A percentile compares a stretch with the other conserved stretches of the same genome.
Conservation (phyloP, 2,113 vertebrate species). For the Felis catus region F.catus_Fca126_mat1.0 CM031424.1:61913501-61914000, state of each 20-base stretch:
- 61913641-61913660: neutral
- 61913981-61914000: neutral
- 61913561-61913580: neutral
- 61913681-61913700: neutral
- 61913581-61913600: neutral
- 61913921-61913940: neutral
- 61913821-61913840: neutral
- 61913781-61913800: neutral
- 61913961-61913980: neutral
- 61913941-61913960: neutral
- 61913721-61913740: neutral
- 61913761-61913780: neutral
- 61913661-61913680: constrained; percentile 15
- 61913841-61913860: constrained; percentile 23
- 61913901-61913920: neutral
- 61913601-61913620: constrained; percentile 2
- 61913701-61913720: neutral
- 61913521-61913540: constrained; percentile 15
- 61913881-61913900: neutral
- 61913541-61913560: neutral
- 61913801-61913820: neutral
- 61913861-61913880: neutral
- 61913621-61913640: constrained; percentile 29
- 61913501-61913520: neutral
- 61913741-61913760: neutral